A percentile compares a stretch with the other conserved stretches of the same genome.
phyloP scores from a whole-genome alignment of 1,140 invertebrate genomes.

The Drosophila novamexicana region DNA sequence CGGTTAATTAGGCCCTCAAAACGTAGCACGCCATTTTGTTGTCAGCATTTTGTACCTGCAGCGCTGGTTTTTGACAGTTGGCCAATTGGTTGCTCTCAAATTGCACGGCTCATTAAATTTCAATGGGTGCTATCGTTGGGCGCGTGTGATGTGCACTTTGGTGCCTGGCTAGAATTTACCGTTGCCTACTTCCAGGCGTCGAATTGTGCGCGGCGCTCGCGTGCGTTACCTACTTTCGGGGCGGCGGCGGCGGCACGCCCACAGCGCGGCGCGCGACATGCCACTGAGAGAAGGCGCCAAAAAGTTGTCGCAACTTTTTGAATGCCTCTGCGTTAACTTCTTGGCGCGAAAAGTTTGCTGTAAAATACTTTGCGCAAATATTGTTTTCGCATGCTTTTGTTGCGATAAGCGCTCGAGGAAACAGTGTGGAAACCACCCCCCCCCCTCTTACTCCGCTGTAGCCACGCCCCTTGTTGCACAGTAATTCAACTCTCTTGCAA shows the following conservation, averaged over 20 bases:
- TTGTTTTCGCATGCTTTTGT: conserved; percentile 80
- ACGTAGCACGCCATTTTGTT: conserved; percentile 64
- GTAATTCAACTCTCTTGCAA: conserved; percentile 47
- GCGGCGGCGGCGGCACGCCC: conserved; percentile 4
- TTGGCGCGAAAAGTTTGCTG: conserved; percentile 77
- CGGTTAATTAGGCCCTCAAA: conserved; percentile 59
- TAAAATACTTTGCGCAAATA: conserved; percentile 80
- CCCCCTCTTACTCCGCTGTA: neutral
- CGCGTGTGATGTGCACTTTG: conserved; percentile 11
- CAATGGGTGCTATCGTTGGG: conserved; percentile 25
- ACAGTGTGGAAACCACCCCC: conserved; percentile 13
- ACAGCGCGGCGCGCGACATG: conserved; percentile 6
- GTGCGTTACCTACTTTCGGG: conserved; percentile 60
- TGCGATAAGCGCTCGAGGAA: conserved; percentile 70
- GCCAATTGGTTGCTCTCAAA: conserved; percentile 59
- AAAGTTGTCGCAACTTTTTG: conserved; percentile 76
- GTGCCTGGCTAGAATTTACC: conserved; percentile 18
- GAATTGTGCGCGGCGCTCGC: conserved; percentile 8
- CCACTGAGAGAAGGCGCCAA: conserved; percentile 26
- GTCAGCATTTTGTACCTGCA: conserved; percentile 47
- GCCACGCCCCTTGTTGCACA: neutral
- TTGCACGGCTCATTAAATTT: conserved; percentile 63
- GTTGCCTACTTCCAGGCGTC: conserved; percentile 45
- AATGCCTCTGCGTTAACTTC: conserved; percentile 78
- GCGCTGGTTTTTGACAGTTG: conserved; percentile 60